phyloP scores from a whole-genome alignment of 2,113 vertebrate species.

The Serinus canaria region DNA sequence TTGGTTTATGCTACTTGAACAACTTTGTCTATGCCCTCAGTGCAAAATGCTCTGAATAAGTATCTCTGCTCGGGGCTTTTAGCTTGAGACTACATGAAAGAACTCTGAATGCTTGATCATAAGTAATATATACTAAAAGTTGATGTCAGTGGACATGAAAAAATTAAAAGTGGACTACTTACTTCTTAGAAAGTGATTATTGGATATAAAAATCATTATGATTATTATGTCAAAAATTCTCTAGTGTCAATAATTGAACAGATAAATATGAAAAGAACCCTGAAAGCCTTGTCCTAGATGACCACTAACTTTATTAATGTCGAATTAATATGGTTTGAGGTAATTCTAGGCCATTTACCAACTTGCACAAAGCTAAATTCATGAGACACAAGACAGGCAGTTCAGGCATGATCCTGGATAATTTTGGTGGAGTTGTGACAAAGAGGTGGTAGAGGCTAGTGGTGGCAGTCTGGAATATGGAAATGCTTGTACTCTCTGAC shows the following conservation, averaged over 20 bases:
- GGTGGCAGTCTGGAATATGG: background rate
- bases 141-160: background rate
- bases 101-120: background rate
- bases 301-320: background rate
- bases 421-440: background rate
- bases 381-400: background rate
- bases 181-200: background rate
- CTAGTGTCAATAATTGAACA: background rate
- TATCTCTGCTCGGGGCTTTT: background rate
- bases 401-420: rapidly evolving
- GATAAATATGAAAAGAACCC: background rate
- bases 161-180: background rate
- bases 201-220: background rate
- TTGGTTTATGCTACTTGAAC: background rate
- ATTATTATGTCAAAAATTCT: background rate
- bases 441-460: background rate
- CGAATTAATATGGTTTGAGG: background rate
- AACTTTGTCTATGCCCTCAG: background rate
- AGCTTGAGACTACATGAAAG: background rate
- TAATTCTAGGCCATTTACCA: background rate
- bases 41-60: background rate
- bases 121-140: background rate
- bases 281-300: background rate
- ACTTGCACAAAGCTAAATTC: background rate
- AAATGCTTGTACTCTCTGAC: background rate